Evolutionary conservation across 2,888 invertebrate species (phyloP), one percentile per base, ranked within the genome.

Genomic region (Beris chalybata): DNA sequence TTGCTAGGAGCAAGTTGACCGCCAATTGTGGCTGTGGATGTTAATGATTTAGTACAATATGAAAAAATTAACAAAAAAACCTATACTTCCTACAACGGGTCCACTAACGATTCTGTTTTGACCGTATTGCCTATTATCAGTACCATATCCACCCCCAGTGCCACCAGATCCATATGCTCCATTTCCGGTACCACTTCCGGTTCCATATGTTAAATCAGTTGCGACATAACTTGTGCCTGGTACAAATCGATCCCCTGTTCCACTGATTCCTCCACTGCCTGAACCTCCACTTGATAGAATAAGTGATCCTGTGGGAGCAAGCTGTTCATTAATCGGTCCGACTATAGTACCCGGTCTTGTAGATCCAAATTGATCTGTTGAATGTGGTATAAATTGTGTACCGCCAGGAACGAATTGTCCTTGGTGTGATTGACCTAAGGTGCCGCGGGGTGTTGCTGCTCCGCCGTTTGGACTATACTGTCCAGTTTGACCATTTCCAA

Each of bases 1-100:
- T 65, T 68, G 64, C 31, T 45, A 53, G 31, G 69, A 54, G 67
- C 67, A 47, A 67, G 22, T 70, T 69, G 69, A 4, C 47, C 57
- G 13, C 61, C 50, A 11, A 48, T 32, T 7, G 13, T 22, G 11
- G 7, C 55, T 38, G 3, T 38, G 1, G 7, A 38, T 7, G 9
- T 38, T 7, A 38, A 38, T 38, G 9, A 3, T 38, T 38, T 38
- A 38, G 38, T 38, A 1, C 22, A 22, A 22, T 22, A 7, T 9
- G 9, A 38, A 38, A 5, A 38, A 38, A 38, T 38, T 38, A 38
- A 38, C 9, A 7, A 38, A 38, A 7, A 7, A 38, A 38, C 38
- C 12, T 31, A 13, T 29, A 13, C 6, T 11, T 55, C 30, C 55
- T 1, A 22, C 38, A 31, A 22, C 29, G 32, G 5, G 3, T 13